Evolutionary conservation across 2,888 invertebrate species (phyloP).

Genomic region (Acanthosoma haemorrhoidale): DNA sequence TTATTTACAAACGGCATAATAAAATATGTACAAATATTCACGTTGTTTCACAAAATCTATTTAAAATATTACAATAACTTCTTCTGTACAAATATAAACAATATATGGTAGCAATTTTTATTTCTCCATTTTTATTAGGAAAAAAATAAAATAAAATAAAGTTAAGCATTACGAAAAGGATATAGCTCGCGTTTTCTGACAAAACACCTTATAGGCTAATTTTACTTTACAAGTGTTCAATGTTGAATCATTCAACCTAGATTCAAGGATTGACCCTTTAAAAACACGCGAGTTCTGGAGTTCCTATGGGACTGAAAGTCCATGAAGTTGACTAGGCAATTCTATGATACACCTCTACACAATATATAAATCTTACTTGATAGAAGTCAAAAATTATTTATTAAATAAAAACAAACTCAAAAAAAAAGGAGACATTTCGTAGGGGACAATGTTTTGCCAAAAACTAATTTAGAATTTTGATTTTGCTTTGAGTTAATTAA

Average conservation of each 20-base stretch:
- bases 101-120: constrained; percentile 27
- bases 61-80: constrained; percentile 26
- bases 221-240: constrained; percentile 35
- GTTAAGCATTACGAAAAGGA: constrained; percentile 31
- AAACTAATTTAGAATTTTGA: constrained; percentile 18
- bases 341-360: constrained; percentile 29
- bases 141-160: constrained; percentile 31
- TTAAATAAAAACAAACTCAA: background rate
- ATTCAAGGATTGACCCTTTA: constrained; percentile 34
- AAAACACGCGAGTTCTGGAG: constrained; percentile 40
- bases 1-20: constrained; percentile 17
- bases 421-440: background rate
- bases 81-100: constrained; percentile 26
- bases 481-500: background rate
- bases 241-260: constrained; percentile 37
- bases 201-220: constrained; percentile 39
- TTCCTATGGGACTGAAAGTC: constrained; percentile 36
- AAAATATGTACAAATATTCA: constrained; percentile 12
- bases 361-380: constrained; percentile 28
- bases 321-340: constrained; percentile 36
- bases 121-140: constrained; percentile 26
- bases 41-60: constrained; percentile 20
- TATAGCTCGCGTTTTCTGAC: constrained; percentile 38
- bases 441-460: background rate
- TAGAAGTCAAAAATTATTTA: constrained; percentile 24